Conservation (phyloP, 2,888 invertebrate genomes). For the Volucella inanis region DNA sequence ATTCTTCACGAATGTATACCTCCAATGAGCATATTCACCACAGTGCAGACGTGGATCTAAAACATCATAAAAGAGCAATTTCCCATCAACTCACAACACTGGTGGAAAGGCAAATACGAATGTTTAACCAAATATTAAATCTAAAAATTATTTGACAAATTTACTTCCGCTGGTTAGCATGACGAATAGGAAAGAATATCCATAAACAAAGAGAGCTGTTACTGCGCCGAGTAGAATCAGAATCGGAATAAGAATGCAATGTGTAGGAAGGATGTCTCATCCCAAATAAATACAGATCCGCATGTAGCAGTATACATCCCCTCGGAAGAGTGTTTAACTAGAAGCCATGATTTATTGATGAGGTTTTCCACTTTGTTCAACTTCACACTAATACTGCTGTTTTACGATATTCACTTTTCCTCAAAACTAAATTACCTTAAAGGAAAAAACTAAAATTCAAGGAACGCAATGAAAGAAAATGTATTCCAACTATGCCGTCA, state of each 20-base stretch:
- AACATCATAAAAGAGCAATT: too few relatives aligned
- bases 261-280: background rate
- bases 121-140: constrained; percentile 54
- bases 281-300: background rate
- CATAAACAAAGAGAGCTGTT: constrained; percentile 21
- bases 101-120: constrained; percentile 65
- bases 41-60: too few relatives aligned
- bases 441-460: constrained; percentile 43
- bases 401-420: constrained; percentile 42
- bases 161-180: constrained; percentile 50
- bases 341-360: constrained; percentile 66
- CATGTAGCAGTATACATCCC: background rate
- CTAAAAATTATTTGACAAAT: constrained; percentile 70
- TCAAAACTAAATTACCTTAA: background rate
- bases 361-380: constrained; percentile 58
- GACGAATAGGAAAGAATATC: constrained; percentile 14
- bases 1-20: too few relatives aligned
- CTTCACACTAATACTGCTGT: constrained; percentile 33
- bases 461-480: constrained; percentile 15
- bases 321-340: constrained; percentile 2
- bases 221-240: constrained; percentile 15
- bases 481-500: background rate
- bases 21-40: too few relatives aligned
- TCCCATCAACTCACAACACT: background rate
- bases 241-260: background rate